Evolutionary conservation across 2,888 invertebrate genomes (phyloP).

Genomic region (Bedellia somnulentella): DNA sequence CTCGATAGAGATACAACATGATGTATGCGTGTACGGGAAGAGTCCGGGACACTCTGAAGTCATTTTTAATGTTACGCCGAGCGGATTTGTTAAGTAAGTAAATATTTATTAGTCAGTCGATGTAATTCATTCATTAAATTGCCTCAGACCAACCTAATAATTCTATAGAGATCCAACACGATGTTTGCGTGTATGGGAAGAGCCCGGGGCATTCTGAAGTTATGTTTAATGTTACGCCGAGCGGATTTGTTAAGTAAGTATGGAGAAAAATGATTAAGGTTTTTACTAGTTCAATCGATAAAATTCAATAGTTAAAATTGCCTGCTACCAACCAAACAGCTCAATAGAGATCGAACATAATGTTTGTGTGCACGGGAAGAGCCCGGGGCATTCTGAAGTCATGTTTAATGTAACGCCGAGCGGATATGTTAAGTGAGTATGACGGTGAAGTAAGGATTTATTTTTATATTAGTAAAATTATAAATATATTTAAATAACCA

Average conservation of each 20-base stretch:
- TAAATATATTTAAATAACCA: too few relatives aligned
- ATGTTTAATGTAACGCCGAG: conserved; percentile 60
- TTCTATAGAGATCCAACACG: conserved; percentile 33
- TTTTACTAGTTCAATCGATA: background rate
- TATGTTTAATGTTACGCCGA: conserved; percentile 60
- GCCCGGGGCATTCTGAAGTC: conserved; percentile 69
- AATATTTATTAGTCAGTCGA: background rate
- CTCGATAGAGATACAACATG: conserved; percentile 33
- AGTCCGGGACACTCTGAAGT: conserved; percentile 70
- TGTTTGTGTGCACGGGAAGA: conserved; percentile 61
- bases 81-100: conserved; percentile 49
- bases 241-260: conserved; percentile 51
- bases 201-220: conserved; percentile 70
- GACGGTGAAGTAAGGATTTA: too few relatives aligned
- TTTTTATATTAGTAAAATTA: too few relatives aligned
- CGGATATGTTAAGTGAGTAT: conserved; percentile 50
- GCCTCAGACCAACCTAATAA: conserved; percentile 25
- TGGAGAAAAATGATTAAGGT: too few relatives aligned
- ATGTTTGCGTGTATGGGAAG: conserved; percentile 61
- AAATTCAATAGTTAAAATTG: too few relatives aligned
- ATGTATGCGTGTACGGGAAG: conserved; percentile 61
- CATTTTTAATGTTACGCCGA: conserved; percentile 60
- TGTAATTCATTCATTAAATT: too few relatives aligned
- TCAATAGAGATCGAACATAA: conserved; percentile 36
- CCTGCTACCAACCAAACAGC: conserved; percentile 23